These are phyloP conservation scores for Allacma fusca DNA, from an alignment of 2,888 invertebrate genomes.

Conservation along the genomic window DNA sequence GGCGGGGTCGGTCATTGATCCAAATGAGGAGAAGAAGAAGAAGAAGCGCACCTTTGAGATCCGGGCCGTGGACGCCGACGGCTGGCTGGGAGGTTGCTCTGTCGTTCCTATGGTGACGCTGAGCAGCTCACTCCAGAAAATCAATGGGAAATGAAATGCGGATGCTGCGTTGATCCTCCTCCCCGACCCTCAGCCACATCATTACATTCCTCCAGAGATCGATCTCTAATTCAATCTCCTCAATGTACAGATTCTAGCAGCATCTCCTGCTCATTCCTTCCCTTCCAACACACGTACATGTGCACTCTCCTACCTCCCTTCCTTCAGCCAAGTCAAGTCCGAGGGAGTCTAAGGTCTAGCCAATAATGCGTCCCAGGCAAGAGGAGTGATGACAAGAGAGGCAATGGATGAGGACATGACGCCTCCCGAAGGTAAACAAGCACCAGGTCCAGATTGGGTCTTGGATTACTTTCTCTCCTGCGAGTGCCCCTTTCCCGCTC, in stretches of 20 bases:
- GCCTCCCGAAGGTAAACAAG: no score
- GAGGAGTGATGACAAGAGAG: no score
- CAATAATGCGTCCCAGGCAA: no score
- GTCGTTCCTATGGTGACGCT: not conserved
- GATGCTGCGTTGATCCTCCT: constrained; percentile 52
- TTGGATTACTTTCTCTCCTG: no score
- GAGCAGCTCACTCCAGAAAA: constrained; percentile 43
- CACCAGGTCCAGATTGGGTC: no score
- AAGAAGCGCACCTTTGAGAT: constrained; percentile 31
- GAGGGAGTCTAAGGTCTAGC: no score
- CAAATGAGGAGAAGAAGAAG: constrained; percentile 45
- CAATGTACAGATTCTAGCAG: constrained; percentile 37
- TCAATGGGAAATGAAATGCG: constrained; percentile 54
- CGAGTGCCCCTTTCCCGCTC: no score
- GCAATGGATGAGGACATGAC: no score
- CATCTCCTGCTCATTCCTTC: not conserved
- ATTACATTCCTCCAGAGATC: constrained; percentile 56
- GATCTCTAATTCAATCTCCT: constrained; percentile 56
- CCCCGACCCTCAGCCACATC: constrained; percentile 49
- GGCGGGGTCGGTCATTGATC: constrained; percentile 51
- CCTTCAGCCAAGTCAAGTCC: no score
- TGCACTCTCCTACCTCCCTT: no score
- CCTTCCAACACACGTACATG: no score
- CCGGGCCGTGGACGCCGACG: constrained; percentile 8
- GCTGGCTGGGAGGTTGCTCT: not conserved